Conservation (phyloP, 2,113 vertebrate species). For the Pluvianellus socialis region DNA sequence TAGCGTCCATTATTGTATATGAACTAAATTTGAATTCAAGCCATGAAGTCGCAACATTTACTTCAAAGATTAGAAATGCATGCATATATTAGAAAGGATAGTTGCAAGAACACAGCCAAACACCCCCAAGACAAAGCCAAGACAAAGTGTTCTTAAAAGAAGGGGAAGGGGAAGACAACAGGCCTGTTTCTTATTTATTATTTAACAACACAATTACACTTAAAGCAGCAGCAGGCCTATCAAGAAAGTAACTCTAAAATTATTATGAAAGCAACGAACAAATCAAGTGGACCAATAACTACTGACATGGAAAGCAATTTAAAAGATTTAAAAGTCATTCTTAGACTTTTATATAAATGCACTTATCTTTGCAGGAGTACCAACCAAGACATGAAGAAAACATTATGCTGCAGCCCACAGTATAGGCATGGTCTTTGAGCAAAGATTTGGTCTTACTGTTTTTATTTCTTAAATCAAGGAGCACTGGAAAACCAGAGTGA, state of each 20-base stretch:
- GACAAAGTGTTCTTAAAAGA: conserved; percentile 38
- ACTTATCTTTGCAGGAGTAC: conserved; percentile 30
- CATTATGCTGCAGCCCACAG: neutral
- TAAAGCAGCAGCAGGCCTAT: neutral
- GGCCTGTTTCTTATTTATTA: neutral
- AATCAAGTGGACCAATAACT: neutral
- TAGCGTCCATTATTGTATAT: neutral
- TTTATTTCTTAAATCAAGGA: conserved; percentile 33
- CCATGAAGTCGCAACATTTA: conserved; percentile 64
- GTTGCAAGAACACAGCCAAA: neutral
- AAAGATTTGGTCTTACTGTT: conserved; percentile 20
- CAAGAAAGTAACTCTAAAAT: neutral
- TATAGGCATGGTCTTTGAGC: neutral
- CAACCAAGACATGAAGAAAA: conserved; percentile 10
- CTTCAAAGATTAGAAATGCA: conserved; percentile 53
- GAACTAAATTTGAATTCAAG: conserved; percentile 17
- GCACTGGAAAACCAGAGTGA: conserved; percentile 26
- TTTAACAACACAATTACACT: neutral
- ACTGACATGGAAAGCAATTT: neutral
- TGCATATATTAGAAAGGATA: conserved; percentile 59
- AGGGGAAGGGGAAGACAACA: neutral
- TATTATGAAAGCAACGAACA: neutral
- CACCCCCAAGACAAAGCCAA: conserved; percentile 40
- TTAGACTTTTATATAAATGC: neutral
- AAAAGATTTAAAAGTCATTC: neutral